Conservation (phyloP, 1,140 invertebrate genomes). For the Halyomorpha halys region DNA sequence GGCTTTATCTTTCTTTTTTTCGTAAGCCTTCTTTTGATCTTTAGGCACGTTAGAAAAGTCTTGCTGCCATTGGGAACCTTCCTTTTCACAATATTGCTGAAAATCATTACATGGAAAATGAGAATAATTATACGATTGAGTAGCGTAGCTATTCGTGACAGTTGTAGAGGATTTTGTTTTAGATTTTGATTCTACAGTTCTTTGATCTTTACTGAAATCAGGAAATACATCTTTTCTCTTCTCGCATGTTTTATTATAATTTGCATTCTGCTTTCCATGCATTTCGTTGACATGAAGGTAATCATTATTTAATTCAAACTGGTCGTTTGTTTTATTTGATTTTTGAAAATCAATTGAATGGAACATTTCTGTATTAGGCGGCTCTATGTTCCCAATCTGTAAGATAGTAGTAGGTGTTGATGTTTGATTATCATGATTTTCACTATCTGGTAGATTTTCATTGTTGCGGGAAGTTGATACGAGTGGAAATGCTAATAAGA, state of each 20-base stretch:
- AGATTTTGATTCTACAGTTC: not conserved
- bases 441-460: conserved; percentile 45
- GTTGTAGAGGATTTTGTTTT: not conserved
- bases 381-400: conserved; percentile 49
- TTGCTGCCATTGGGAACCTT: not conserved
- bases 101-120: conserved; percentile 1
- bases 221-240: not conserved
- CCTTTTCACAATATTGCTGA: conserved; percentile 9
- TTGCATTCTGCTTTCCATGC: not conserved
- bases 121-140: not conserved
- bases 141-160: not conserved
- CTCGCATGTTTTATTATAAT: not conserved
- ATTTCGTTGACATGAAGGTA: not conserved
- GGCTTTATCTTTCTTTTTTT: conserved; percentile 13
- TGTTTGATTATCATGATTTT: conserved; percentile 40
- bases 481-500: conserved; percentile 61
- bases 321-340: not conserved
- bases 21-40: conserved; percentile 13
- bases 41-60: not conserved
- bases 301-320: conserved; percentile 10
- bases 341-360: conserved; percentile 24
- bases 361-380: conserved; percentile 37
- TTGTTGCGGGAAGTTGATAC: conserved; percentile 49
- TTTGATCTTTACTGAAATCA: not conserved
- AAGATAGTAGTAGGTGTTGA: conserved; percentile 46